Base-by-base conservation (phyloP, 1,140 invertebrate genomes). In the Campoletis sonorensis region DNA sequence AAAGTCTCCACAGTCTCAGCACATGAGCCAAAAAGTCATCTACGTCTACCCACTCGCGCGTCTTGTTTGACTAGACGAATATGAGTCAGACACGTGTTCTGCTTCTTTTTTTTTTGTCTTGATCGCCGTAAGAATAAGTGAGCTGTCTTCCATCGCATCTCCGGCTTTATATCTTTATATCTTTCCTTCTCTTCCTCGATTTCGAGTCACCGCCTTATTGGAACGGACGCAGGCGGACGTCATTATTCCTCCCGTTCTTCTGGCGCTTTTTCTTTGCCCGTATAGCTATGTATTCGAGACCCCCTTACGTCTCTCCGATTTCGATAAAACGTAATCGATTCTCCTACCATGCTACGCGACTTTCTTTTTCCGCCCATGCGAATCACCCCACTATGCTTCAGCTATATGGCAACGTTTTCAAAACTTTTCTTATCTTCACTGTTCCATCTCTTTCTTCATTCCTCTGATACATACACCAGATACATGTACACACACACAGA, bases 291-390 rank as follows among this genome's bases (percentile, higher is more conserved):
- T 33, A 70, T 64, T 13, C 23, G 27, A 30, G 67, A 23, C 49
- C 37, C 54, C 68, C 30, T 64, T 54, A 21, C 81, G 51, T 82
- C 81, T 49, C 77, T 82, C 51, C 67, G 76, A 82, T 79, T 82
- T 82, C 81, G 81, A 82, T 79, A 82, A 82, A 82, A 82, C 71
- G 81, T 82, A 82, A 82, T 82, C 81, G 78, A 82, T 82, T 82
- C 58, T n/a, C 70, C 72, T 51, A 54, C 78, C 78, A 73, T 49
- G 13, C 13, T 3, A 30, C 76, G 58, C 76, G 58, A 78, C 58
- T 78, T 21, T 77, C 54, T 78, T 78, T 40, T 61, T 30, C 49
- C 45, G 27, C 37, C 54, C 54, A 76, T 71, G 54, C 54, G 67
- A 49, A 51, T 58, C 27, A n/a, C 49, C 54, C 58, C 71, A 49